phyloP scores from a whole-genome alignment of 2,113 vertebrate genomes.

The Atractosteus spatula region DNA sequence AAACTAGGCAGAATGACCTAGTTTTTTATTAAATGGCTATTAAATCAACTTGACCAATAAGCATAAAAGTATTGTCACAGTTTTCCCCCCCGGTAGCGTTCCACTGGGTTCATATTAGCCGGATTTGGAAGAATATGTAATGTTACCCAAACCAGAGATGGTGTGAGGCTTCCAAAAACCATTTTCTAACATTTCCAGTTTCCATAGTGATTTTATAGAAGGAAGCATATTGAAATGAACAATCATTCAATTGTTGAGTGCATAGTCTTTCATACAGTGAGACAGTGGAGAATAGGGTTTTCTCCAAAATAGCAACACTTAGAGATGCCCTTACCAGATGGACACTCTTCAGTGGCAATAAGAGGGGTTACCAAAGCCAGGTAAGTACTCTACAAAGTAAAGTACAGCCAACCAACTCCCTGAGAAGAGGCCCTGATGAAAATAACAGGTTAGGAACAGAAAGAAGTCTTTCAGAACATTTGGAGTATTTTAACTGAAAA shows the following conservation, averaged over 20 bases:
- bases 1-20: not conserved
- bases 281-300: too few species aligned
- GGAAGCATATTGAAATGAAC: not conserved
- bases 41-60: slow-evolving; percentile 1
- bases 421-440: too few species aligned
- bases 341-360: too few species aligned
- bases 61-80: not conserved
- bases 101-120: not conserved
- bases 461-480: too few species aligned
- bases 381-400: too few species aligned
- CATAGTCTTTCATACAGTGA: too few species aligned
- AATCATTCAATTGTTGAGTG: not conserved
- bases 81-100: slow-evolving; percentile 1
- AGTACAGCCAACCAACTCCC: too few species aligned
- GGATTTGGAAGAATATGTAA: not conserved
- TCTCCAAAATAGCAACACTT: too few species aligned
- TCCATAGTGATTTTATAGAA: slow-evolving; percentile 3
- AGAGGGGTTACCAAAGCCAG: too few species aligned
- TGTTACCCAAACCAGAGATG: not conserved
- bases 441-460: too few species aligned
- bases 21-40: not conserved
- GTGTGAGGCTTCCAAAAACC: slow-evolving; percentile 6
- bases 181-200: not conserved
- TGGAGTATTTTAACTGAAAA: too few species aligned
- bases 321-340: too few species aligned